phyloP scores from a whole-genome alignment of 2,797 vertebrate species.

The Adelosebastes latens region DNA sequence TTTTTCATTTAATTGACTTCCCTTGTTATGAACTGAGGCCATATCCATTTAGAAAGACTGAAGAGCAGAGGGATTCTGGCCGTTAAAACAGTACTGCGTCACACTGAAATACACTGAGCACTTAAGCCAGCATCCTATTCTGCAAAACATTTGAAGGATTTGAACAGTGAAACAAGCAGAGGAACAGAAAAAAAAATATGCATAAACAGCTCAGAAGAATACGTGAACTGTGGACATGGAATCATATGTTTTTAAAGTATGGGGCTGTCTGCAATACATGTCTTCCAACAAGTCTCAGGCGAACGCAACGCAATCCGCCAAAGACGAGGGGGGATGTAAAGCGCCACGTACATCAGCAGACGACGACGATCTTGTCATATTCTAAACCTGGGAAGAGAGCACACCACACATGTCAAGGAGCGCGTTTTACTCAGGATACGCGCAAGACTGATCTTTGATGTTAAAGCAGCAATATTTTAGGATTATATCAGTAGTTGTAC shows the following conservation, averaged over 20 bases:
- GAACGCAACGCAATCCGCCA: conserved; percentile 88
- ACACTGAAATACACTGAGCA: conserved; percentile 37
- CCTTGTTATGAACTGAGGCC: conserved; percentile 37
- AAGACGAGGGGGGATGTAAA: conserved; percentile 78
- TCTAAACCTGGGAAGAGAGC: conserved; percentile 90
- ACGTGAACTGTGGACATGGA: conserved; percentile 68
- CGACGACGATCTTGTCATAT: conserved; percentile 86
- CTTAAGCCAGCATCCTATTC: conserved; percentile 40
- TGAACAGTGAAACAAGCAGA: conserved; percentile 75
- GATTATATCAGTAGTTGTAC: conserved; percentile 25
- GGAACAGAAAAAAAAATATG: conserved; percentile 46
- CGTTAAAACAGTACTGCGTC: conserved; percentile 25
- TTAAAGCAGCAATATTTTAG: conserved; percentile 50
- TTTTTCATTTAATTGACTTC: conserved; percentile 30
- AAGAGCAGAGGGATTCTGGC: conserved; percentile 25
- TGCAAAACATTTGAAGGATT: conserved; percentile 52
- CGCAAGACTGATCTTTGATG: conserved; percentile 64
- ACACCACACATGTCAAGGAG: conserved; percentile 86
- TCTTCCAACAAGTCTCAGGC: conserved; percentile 86
- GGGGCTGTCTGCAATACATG: conserved; percentile 80
- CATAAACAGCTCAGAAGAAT: conserved; percentile 63
- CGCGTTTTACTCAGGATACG: conserved; percentile 62
- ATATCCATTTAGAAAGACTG: conserved; percentile 35
- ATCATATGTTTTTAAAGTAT: conserved; percentile 73
- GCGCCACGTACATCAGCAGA: conserved; percentile 87